Percentiles rank a stretch among this genome's conserved stretches.
phyloP scores from a whole-genome alignment of 2,797 vertebrate genomes.

The Coilia nasus region DNA sequence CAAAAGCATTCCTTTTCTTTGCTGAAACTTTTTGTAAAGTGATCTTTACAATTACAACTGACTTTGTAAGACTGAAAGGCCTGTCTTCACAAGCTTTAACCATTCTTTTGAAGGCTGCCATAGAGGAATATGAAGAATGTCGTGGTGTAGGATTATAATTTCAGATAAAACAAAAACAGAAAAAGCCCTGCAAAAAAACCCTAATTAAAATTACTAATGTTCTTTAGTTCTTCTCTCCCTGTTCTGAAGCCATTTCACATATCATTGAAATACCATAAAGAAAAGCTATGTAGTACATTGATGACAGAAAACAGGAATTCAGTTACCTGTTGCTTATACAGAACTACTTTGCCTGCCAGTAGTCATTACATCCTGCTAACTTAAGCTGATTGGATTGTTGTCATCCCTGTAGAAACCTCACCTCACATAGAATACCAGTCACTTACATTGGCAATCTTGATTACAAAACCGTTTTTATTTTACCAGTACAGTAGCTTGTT shows the following conservation, averaged over 20 bases:
- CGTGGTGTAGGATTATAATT: neutral
- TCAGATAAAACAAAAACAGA: neutral
- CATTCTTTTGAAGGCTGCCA: neutral
- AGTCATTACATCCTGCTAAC: slow-evolving; percentile 3
- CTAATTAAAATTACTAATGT: neutral
- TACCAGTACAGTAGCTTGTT: neutral
- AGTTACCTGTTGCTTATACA: neutral
- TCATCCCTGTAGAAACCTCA: slow-evolving; percentile 22
- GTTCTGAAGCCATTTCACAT: neutral
- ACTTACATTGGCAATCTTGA: slow-evolving; percentile 7
- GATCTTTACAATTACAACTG: neutral
- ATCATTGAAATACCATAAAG: neutral
- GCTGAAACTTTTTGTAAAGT: neutral
- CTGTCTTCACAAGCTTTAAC: neutral
- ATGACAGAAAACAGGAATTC: neutral
- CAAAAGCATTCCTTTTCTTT: slow-evolving; percentile 3
- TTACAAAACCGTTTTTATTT: slow-evolving; percentile 6
- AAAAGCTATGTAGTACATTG: neutral
- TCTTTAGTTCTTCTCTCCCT: neutral
- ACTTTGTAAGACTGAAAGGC: neutral
- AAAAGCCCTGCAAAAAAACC: neutral
- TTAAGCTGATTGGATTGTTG: slow-evolving; percentile 36
- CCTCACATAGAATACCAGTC: slow-evolving; percentile 19
- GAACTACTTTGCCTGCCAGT: neutral
- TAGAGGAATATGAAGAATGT: neutral